phyloP scores from a whole-genome alignment of 1,140 invertebrate genomes.

The Lysiphlebus fabarum region DNA sequence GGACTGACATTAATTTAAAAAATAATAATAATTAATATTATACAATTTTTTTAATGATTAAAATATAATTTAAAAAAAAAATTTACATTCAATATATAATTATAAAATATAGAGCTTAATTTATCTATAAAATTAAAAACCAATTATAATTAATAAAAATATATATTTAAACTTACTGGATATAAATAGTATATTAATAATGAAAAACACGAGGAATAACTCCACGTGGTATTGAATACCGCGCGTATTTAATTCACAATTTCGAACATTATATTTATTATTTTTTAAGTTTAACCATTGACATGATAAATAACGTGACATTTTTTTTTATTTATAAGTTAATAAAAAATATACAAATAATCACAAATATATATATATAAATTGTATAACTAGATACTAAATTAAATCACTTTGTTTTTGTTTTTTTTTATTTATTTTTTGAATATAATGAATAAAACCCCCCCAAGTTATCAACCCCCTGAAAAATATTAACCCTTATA shows the following conservation, averaged over 20 bases:
- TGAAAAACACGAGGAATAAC: constrained; percentile 34
- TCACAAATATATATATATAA: neutral
- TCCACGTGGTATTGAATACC: constrained; percentile 40
- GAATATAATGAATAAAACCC: constrained; percentile 1
- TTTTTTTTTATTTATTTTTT: no score
- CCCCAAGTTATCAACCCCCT: neutral
- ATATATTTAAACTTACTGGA: constrained; percentile 33
- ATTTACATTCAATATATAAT: no score
- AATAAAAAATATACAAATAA: neutral
- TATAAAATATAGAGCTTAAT: no score
- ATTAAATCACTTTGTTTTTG: no score
- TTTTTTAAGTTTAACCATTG: constrained; percentile 20
- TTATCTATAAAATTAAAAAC: no score
- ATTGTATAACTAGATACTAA: no score
- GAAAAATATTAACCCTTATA: neutral
- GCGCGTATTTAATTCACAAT: constrained; percentile 23
- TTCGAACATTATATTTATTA: constrained; percentile 22
- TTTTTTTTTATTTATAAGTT: constrained; percentile 4
- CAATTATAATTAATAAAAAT: constrained; percentile 2
- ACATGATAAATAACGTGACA: constrained; percentile 21
- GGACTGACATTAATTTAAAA: no score
- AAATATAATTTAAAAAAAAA: no score
- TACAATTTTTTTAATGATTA: no score
- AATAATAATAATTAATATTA: no score
- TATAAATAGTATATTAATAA: constrained; percentile 30